Conservation (phyloP, 2,888 invertebrate species). For the Linnaemya vulpina region DNA sequence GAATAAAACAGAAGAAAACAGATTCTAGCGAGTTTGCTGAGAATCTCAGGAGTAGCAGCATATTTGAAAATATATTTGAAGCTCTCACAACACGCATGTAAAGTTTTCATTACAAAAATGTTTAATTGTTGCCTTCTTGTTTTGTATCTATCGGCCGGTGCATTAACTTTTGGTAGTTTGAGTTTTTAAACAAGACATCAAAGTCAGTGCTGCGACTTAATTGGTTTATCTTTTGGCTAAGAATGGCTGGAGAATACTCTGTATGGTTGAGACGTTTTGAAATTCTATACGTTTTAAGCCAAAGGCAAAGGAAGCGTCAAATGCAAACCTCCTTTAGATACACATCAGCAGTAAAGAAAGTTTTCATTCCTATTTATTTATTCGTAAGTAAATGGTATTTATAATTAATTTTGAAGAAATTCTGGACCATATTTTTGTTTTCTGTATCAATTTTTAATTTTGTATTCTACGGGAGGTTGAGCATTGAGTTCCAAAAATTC, state of each 20-base stretch:
- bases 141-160: neutral
- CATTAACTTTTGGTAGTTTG: constrained; percentile 31
- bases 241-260: neutral
- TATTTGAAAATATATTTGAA: neutral
- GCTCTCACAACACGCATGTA: constrained; percentile 53
- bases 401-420: too few species aligned
- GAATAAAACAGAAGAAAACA: constrained; percentile 23
- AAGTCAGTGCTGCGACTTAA: constrained; percentile 19
- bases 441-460: too few species aligned
- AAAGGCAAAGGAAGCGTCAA: neutral
- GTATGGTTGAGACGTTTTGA: neutral
- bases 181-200: constrained; percentile 60
- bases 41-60: neutral
- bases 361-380: neutral
- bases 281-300: neutral
- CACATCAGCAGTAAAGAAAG: neutral
- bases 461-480: too few species aligned
- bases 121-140: constrained; percentile 56
- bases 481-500: too few species aligned
- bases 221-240: neutral
- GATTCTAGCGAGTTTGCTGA: neutral
- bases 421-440: too few species aligned
- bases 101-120: constrained; percentile 48
- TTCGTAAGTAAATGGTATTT: too few species aligned
- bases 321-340: neutral